Conservation (phyloP, 2,888 invertebrate genomes). For the Lepetodrilus schrolli region DNA sequence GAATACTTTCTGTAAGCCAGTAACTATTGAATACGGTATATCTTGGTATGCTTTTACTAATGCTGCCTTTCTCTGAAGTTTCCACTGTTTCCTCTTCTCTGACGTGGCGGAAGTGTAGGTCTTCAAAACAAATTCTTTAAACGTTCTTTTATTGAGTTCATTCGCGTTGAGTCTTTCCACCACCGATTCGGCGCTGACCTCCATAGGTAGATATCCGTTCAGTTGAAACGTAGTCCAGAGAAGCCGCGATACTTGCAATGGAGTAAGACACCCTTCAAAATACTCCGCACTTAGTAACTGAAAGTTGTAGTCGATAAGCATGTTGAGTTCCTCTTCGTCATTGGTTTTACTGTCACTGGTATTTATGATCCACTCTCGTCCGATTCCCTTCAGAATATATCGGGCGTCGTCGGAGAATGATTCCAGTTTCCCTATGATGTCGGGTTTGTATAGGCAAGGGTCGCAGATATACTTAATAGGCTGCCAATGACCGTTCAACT, state of each 20-base stretch:
- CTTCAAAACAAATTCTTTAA: conserved; percentile 25
- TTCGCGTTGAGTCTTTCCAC: conserved; percentile 15
- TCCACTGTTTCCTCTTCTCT: conserved; percentile 33
- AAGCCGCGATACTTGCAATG: conserved; percentile 32
- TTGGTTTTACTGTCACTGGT: conserved; percentile 25
- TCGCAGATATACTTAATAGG: conserved; percentile 52
- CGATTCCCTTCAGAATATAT: conserved; percentile 41
- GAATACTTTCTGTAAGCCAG: conserved; percentile 37
- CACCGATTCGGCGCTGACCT: conserved; percentile 27
- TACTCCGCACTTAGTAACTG: conserved; percentile 29
- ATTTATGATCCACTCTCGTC: conserved; percentile 31
- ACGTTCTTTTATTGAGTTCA: neutral
- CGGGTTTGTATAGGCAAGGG: conserved; percentile 49
- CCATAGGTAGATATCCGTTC: conserved; percentile 50
- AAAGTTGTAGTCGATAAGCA: conserved; percentile 42
- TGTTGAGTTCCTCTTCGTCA: conserved; percentile 39
- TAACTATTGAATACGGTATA: conserved; percentile 33
- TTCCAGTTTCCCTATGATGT: conserved; percentile 50
- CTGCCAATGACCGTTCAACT: conserved; percentile 55
- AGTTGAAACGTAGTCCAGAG: conserved; percentile 51
- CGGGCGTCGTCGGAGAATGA: conserved; percentile 46
- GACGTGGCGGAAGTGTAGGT: conserved; percentile 17
- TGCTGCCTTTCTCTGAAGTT: conserved; percentile 33
- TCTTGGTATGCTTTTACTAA: conserved; percentile 38
- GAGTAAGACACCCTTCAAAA: conserved; percentile 32